Evolutionary conservation across 2,888 invertebrate species (phyloP).

Genomic region (Campoplex capitator): DNA sequence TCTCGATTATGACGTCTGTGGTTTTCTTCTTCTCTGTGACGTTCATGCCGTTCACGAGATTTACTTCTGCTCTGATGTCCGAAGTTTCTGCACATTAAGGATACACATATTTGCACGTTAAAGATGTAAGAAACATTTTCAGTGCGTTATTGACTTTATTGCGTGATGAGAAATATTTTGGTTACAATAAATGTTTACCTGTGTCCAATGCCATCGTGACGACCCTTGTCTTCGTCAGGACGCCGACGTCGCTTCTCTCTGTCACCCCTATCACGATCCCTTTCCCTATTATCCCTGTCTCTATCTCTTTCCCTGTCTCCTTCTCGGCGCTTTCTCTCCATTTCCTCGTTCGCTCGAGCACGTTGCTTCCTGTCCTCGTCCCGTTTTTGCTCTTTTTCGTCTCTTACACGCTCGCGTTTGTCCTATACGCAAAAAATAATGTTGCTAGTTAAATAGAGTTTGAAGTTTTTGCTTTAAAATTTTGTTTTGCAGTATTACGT

Average conservation of each 20-base stretch:
- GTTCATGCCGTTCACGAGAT: slow-evolving; percentile 82
- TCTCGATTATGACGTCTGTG: slow-evolving; percentile 82
- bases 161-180: not conserved
- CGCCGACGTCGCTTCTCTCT: slow-evolving; percentile 81
- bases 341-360: slow-evolving; percentile 81
- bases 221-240: slow-evolving; percentile 80
- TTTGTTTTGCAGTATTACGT: too few relatives aligned
- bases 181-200: slow-evolving; percentile 72
- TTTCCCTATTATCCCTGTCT: slow-evolving; percentile 75
- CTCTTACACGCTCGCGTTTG: slow-evolving; percentile 85
- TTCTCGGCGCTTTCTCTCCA: slow-evolving; percentile 79
- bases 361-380: slow-evolving; percentile 86
- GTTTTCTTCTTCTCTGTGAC: slow-evolving; percentile 82
- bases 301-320: slow-evolving; percentile 77
- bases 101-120: not conserved
- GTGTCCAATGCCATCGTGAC: slow-evolving; percentile 79
- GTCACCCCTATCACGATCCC: slow-evolving; percentile 76
- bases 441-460: too few relatives aligned
- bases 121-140: not conserved
- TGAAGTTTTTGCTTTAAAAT: too few relatives aligned
- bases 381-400: slow-evolving; percentile 86
- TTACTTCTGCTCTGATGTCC: slow-evolving; percentile 82
- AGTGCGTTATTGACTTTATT: not conserved
- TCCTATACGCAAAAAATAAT: slow-evolving; percentile 75
- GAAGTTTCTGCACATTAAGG: slow-evolving; percentile 76